Base-by-base conservation (phyloP, 92 coral and sea anemone genomes). In the Porites rus region DNA sequence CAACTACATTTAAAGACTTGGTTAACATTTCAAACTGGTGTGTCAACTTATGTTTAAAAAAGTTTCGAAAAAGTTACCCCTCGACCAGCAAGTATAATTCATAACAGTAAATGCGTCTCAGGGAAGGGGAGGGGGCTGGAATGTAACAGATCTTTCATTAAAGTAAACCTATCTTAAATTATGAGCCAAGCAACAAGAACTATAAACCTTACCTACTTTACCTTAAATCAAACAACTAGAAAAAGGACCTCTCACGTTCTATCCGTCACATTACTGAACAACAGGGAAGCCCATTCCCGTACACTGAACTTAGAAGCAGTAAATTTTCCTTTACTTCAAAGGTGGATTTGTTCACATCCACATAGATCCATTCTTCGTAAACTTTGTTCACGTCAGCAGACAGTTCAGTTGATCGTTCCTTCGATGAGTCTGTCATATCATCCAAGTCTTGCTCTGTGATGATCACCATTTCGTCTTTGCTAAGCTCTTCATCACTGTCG, bases 351-450 rank as follows among this genome's bases (percentile, higher is more conserved):
- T 92, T 88, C 54, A 93, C 86, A 38, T 92, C 94, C 20, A 94
- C 98, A 70, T 84, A 91, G 14, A 94, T 89, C 98, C 98, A 94
- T 75, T 94, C 98, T 51, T 94, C 98, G 56, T 85, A 94, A 25
- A 81, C 88, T 80, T 94, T 94, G 70, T 85, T 88, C 4, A 12
- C 20, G 43, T 69, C 79, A 3, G 20, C 56, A 18, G 87, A 74
- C 21, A 83, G 2, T 11, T 83, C 87, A 22, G 66, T 74, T 65
- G 80, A 83, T 50, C 54, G 69, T 64, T 83, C 80, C 61, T 20
- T 74, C 25, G 78, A 63, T 18, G 78, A 51, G 11, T 74, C 87
- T 12, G 64, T 20, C 70, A 72, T 72, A 2, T 43, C 87, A 0
- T 71, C 79, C 7, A 83, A 17, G 77, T 83, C 87, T 56, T 73